Conservation (phyloP, 2,888 invertebrate genomes). For the Ophioninae sp. region DNA sequence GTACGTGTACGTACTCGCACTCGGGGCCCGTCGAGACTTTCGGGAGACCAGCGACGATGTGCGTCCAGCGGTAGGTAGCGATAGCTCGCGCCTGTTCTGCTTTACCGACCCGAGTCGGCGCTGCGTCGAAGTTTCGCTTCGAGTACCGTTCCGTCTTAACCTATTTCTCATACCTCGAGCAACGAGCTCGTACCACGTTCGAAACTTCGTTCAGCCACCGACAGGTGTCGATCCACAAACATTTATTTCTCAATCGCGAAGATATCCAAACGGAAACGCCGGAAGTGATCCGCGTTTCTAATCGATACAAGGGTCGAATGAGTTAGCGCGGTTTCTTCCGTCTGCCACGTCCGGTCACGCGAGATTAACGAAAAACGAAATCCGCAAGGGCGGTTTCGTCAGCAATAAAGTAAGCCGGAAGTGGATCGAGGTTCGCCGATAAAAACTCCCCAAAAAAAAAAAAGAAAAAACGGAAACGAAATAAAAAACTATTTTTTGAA, state of each 20-base stretch:
- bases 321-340: conserved; percentile 9
- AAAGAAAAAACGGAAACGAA: neutral
- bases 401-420: conserved; percentile 30
- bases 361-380: neutral
- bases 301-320: conserved; percentile 33
- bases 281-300: conserved; percentile 24
- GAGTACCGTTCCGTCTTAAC: neutral
- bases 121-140: too few species aligned
- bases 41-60: too few species aligned
- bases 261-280: conserved; percentile 21
- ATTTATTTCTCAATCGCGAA: conserved; percentile 23
- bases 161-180: conserved; percentile 25
- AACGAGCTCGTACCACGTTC: conserved; percentile 18
- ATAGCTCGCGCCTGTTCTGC: too few species aligned
- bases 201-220: conserved; percentile 6
- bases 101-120: too few species aligned
- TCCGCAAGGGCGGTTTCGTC: neutral
- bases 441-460: neutral
- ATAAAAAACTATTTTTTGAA: too few species aligned
- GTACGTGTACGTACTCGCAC: too few species aligned
- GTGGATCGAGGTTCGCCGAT: conserved; percentile 27
- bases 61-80: too few species aligned
- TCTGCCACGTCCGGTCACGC: conserved; percentile 38
- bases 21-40: too few species aligned
- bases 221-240: conserved; percentile 9